Evolutionary conservation across 2,113 vertebrate species (phyloP), one percentile per base, ranked within the genome.

Genomic region (Nannospalax galili): DNA sequence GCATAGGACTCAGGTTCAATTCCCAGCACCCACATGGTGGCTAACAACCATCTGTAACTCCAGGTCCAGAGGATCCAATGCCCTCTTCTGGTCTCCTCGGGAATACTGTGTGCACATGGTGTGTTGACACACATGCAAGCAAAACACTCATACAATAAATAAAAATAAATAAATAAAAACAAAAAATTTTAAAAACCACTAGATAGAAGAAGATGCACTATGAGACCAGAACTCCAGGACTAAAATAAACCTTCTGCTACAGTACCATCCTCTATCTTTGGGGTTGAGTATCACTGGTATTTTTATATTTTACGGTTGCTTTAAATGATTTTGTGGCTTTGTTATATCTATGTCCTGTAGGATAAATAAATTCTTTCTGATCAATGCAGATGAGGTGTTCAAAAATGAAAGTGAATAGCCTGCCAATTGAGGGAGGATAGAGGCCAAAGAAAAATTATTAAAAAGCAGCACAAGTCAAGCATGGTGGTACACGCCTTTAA

Each of bases 281-380:
- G n/a, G 40, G 69, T 89, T 64, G 79, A 60, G 48, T 37, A 65
- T 60, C 64, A 45, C 64, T 72, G 74, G 28, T 56, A 91, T 42
- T 96, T 92, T n/a, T 87, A 6, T 62, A 60, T 79, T 82, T 93
- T 90, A 93, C 17, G 65, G 14, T 77, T 30, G 42, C 84, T 94
- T 81, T 40, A 81, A 87, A 79, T 77, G 40, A 90, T 42, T 70
- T 87, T 28, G 81, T 84, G 24, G n/a, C 56, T 89, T 91, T 95
- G 32, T 40, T 64, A 60, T 19, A 95, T 45, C 32, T 65, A 82
- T 74, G 58, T 62, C 58, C 28, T 94, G 42, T 85, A 81, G 42
- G 77, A 85, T 60, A 73, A 77, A 67, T 48, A 85, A 80, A 24
- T 85, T 88, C 4, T 78, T 88, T 82, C 78, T 79, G 35, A 77